Evolutionary conservation across 2,797 vertebrate genomes (phyloP).

Genomic region (Prionace glauca): DNA sequence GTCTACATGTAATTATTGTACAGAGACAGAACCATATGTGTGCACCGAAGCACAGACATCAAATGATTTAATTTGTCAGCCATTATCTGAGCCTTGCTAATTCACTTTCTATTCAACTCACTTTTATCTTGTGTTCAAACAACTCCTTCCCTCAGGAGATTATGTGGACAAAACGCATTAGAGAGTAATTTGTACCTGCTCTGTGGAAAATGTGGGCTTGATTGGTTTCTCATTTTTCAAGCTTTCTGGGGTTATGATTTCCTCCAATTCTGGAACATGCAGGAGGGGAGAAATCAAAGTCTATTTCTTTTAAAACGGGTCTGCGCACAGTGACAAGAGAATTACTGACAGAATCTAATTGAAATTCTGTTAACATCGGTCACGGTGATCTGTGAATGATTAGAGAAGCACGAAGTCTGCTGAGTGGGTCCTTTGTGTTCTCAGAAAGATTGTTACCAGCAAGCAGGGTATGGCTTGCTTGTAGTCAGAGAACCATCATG

Average conservation of each 20-base stretch:
- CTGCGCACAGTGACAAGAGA: neutral
- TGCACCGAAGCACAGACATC: neutral
- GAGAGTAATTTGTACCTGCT: neutral
- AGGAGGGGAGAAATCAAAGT: neutral
- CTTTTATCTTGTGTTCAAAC: constrained; percentile 18
- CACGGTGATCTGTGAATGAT: constrained; percentile 29
- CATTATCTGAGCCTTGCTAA: neutral
- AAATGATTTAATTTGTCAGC: neutral
- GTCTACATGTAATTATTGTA: neutral
- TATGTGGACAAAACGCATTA: neutral
- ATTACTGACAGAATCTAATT: constrained; percentile 22
- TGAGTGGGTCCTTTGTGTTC: constrained; percentile 10
- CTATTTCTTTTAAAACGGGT: neutral
- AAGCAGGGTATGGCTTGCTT: constrained; percentile 2
- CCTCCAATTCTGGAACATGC: neutral
- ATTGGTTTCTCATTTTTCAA: neutral
- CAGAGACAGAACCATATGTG: neutral
- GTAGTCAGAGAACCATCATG: neutral
- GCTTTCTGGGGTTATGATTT: neutral
- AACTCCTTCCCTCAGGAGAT: constrained; percentile 17
- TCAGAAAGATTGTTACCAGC: neutral
- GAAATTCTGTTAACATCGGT: constrained; percentile 25
- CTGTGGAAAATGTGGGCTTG: constrained; percentile 17
- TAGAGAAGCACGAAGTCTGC: constrained; percentile 2
- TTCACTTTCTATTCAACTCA: neutral